Conservation (phyloP, 2,113 vertebrate genomes). For the Acrocephalus arundinaceus region DNA sequence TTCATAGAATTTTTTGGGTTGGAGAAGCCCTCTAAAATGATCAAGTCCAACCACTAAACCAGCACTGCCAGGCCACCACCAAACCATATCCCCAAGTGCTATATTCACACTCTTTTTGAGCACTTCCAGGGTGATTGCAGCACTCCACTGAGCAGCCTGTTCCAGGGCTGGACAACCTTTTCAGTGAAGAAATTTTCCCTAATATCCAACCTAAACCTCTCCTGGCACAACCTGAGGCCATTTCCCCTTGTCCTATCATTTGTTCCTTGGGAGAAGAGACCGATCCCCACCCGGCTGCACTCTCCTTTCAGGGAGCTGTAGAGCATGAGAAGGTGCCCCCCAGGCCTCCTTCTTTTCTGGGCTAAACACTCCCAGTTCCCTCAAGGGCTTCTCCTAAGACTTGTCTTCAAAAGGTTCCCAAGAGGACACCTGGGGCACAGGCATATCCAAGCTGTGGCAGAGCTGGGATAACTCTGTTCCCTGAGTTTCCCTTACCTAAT, state of each 20-base stretch:
- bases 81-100: not conserved
- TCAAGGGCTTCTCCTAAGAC: accelerated
- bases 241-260: not conserved
- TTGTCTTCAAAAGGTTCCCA: not conserved
- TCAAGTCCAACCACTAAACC: not conserved
- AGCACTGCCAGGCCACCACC: not conserved
- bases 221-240: not conserved
- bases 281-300: accelerated
- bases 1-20: not conserved
- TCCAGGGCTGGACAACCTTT: not conserved
- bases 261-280: not conserved
- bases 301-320: not conserved
- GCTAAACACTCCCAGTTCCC: not conserved
- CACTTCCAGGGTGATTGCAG: not conserved
- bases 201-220: not conserved
- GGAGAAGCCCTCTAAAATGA: not conserved
- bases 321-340: not conserved
- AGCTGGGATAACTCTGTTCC: not conserved
- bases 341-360: accelerated
- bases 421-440: not conserved
- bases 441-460: not conserved
- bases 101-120: not conserved
- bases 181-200: not conserved
- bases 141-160: not conserved
- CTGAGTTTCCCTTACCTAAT: not conserved